These are phyloP conservation scores for Gopherus evgoodei DNA, from an alignment of 2,113 vertebrate species.

Conservation along the genomic window DNA sequence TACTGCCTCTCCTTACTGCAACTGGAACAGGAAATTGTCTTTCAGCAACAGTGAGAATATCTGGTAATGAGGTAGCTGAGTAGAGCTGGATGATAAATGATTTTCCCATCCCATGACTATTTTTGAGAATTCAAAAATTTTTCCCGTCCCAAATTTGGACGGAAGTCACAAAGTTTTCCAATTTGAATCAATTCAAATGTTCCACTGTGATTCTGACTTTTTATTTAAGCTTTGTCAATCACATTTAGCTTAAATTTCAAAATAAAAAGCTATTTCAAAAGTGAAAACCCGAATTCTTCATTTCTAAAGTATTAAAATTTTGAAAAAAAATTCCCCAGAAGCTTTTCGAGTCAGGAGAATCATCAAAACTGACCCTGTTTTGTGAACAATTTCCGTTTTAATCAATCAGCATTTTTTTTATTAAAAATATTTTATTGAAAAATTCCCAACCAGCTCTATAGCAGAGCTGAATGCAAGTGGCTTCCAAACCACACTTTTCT, in stretches of 20 bases:
- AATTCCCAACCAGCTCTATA: neutral
- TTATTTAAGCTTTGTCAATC: neutral
- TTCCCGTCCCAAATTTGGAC: neutral
- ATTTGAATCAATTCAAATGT: neutral
- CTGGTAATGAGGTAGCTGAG: neutral
- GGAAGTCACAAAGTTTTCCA: neutral
- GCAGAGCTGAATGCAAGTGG: neutral
- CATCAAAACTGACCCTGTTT: neutral
- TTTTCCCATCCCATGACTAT: neutral
- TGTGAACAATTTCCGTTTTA: neutral
- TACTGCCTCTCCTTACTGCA: neutral
- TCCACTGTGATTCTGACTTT: neutral
- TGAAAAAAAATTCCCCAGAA: neutral
- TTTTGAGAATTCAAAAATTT: neutral
- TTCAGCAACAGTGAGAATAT: neutral
- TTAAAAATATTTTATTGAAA: neutral
- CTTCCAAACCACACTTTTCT: neutral
- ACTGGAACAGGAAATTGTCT: neutral
- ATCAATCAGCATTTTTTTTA: neutral
- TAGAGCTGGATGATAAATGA: neutral
- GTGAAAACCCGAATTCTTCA: neutral
- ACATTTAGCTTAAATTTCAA: neutral
- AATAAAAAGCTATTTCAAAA: neutral
- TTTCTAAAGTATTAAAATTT: neutral
- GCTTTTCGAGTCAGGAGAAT: neutral